phyloP scores from a whole-genome alignment of 2,797 vertebrate species.

The Enteromius afrohamiltoni region DNA sequence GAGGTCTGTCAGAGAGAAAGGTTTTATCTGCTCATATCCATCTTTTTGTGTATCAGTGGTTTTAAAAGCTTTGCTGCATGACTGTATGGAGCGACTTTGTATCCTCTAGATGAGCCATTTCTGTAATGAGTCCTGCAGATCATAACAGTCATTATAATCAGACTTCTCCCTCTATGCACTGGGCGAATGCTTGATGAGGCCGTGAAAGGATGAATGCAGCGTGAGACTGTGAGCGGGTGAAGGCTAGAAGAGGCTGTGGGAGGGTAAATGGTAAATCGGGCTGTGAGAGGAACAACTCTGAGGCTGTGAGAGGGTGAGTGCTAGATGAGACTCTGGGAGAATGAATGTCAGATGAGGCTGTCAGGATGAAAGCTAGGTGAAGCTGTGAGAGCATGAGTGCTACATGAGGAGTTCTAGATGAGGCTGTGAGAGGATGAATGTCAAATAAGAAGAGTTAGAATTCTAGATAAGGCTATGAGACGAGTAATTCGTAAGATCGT shows the following conservation, averaged over 20 bases:
- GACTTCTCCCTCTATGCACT: neutral
- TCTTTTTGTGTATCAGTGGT: conserved; percentile 34
- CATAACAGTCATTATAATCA: conserved; percentile 46
- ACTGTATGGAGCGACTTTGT: conserved; percentile 18
- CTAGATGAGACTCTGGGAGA: neutral
- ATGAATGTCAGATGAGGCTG: too few relatives aligned
- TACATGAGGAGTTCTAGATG: neutral
- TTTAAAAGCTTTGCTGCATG: conserved; percentile 48
- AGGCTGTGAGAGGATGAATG: neutral
- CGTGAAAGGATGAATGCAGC: neutral
- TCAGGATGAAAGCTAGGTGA: accelerated
- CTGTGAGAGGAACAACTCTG: neutral
- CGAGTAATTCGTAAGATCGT: neutral
- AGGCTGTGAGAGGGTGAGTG: neutral
- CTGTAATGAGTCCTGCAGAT: conserved; percentile 42
- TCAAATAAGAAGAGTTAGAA: too few relatives aligned
- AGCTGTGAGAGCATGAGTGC: neutral
- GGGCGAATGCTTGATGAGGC: neutral
- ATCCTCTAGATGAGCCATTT: conserved; percentile 28
- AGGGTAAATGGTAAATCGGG: neutral
- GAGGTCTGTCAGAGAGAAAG: conserved; percentile 32
- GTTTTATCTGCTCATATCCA: conserved; percentile 30
- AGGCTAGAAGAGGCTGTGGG: neutral
- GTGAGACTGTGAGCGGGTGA: neutral
- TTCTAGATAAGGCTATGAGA: neutral